These are phyloP conservation scores for Caenorhabditis drosophilae DNA, from an alignment of 2,888 invertebrate species.

Conservation along the genomic window DNA sequence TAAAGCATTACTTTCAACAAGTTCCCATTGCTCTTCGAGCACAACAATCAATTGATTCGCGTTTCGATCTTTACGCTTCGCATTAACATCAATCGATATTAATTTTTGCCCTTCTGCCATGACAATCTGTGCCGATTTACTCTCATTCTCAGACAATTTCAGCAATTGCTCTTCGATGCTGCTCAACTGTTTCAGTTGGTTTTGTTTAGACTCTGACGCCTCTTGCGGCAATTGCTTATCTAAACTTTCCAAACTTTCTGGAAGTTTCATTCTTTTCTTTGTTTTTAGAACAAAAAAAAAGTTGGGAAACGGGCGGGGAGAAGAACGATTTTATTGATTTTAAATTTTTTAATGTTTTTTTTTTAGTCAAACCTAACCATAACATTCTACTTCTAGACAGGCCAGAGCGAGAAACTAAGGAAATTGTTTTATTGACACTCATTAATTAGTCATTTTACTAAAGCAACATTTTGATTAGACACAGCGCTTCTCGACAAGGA, in stretches of 20 bases:
- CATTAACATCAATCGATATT: conserved; percentile 23
- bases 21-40: conserved; percentile 30
- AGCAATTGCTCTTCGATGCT: conserved; percentile 31
- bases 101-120: conserved; percentile 16
- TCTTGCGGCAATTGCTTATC: conserved; percentile 10
- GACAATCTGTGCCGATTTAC: conserved; percentile 8
- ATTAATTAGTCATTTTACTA: no score
- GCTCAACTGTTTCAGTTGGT: conserved; percentile 32
- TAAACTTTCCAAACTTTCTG: conserved; percentile 10
- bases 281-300: background rate
- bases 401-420: background rate
- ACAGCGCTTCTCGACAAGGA: no score
- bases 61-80: conserved; percentile 24
- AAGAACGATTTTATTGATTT: background rate
- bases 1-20: background rate
- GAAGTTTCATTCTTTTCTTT: background rate
- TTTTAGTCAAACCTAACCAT: background rate
- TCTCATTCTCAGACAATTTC: conserved; percentile 11
- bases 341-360: background rate
- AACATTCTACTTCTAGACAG: conserved; percentile 1
- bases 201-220: conserved; percentile 7
- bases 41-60: conserved; percentile 41
- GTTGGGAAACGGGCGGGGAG: background rate
- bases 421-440: no score
- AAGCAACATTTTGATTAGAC: no score